These are phyloP conservation scores for Cantharis flavilabris DNA, from an alignment of 2,888 invertebrate genomes.

Conservation along the genomic window DNA sequence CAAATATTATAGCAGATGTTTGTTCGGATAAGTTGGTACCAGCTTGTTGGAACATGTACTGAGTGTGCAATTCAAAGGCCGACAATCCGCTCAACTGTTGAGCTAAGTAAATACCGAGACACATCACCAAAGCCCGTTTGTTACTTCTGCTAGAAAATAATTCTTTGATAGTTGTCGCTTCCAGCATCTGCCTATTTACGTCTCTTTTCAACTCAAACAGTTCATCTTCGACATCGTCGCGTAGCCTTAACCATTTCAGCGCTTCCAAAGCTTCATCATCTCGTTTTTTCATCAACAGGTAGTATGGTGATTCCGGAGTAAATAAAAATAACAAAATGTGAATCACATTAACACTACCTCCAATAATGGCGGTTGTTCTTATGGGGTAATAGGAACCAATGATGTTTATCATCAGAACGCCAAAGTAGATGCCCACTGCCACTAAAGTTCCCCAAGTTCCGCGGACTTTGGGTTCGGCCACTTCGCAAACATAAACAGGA, in stretches of 20 bases:
- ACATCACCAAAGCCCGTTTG: slow-evolving; percentile 41
- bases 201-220: slow-evolving; percentile 37
- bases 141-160: slow-evolving; percentile 43
- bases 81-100: slow-evolving; percentile 46
- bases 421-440: slow-evolving; percentile 35
- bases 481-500: slow-evolving; percentile 44
- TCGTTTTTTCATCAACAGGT: slow-evolving; percentile 41
- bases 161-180: slow-evolving; percentile 42
- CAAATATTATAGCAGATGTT: slow-evolving; percentile 44
- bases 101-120: slow-evolving; percentile 37
- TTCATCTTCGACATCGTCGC: slow-evolving; percentile 42
- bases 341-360: slow-evolving; percentile 34
- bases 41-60: slow-evolving; percentile 47
- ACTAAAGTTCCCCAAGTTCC: slow-evolving; percentile 45
- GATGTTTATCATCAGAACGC: slow-evolving; percentile 41
- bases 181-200: slow-evolving; percentile 44
- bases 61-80: slow-evolving; percentile 43
- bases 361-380: slow-evolving; percentile 31
- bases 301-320: slow-evolving; percentile 50
- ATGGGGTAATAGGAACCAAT: slow-evolving; percentile 40
- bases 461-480: slow-evolving; percentile 43
- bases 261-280: slow-evolving; percentile 38
- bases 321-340: slow-evolving; percentile 37
- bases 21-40: slow-evolving; percentile 44
- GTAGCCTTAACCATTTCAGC: slow-evolving; percentile 40